Conservation (phyloP, 1,140 invertebrate species). For the Mercenaria mercenaria region DNA sequence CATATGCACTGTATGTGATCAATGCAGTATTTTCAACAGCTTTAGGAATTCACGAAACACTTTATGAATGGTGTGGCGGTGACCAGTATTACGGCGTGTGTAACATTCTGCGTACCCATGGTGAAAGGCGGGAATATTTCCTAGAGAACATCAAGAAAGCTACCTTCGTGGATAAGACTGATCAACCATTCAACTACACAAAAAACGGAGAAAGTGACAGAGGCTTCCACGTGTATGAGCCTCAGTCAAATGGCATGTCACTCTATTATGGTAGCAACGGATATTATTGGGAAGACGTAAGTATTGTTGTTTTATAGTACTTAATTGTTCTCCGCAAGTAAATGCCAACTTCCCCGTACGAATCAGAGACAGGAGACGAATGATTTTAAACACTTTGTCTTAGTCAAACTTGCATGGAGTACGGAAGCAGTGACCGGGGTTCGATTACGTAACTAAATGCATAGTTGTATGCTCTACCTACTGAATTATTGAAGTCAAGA, state of each 20-base stretch:
- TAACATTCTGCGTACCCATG: slow-evolving; percentile 74
- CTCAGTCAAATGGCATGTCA: slow-evolving; percentile 46
- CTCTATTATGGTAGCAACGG: background rate
- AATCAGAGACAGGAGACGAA: no score
- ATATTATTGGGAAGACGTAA: slow-evolving; percentile 78
- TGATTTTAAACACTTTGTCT: background rate
- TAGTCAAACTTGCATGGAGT: background rate
- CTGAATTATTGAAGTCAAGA: no score
- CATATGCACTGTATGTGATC: slow-evolving; percentile 82
- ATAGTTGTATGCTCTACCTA: no score
- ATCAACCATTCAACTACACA: slow-evolving; percentile 82
- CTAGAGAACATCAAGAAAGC: slow-evolving; percentile 74
- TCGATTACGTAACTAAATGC: no score
- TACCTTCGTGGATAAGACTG: slow-evolving; percentile 80
- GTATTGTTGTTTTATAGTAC: slow-evolving; percentile 43
- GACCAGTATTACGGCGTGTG: slow-evolving; percentile 71
- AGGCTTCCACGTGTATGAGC: slow-evolving; percentile 84
- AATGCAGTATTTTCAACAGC: slow-evolving; percentile 84
- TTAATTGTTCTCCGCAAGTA: no score
- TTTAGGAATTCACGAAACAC: slow-evolving; percentile 77
- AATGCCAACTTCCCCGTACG: no score
- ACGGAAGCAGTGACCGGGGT: no score
- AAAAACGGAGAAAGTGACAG: slow-evolving; percentile 80
- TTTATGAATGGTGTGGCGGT: slow-evolving; percentile 71
- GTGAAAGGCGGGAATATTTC: slow-evolving; percentile 77